These are phyloP conservation scores for Acrocephalus scirpaceus DNA, from an alignment of 2,797 vertebrate genomes.

Conservation along the genomic window DNA sequence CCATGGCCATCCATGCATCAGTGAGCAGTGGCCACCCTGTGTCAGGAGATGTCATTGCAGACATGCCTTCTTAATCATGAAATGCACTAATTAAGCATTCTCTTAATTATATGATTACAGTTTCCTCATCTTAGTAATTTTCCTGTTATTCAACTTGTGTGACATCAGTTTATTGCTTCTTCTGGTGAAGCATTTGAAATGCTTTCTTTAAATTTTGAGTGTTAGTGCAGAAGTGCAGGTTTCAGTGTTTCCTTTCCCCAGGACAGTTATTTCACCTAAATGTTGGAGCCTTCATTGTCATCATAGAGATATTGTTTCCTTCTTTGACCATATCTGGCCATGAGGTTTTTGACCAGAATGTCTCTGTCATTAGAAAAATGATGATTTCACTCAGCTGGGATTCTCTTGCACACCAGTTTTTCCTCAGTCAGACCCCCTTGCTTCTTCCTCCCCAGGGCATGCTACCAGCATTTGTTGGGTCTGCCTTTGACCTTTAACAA, in stretches of 20 bases:
- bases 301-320: neutral
- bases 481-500: neutral
- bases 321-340: neutral
- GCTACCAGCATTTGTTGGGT: neutral
- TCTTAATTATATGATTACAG: conserved; percentile 69
- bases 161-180: conserved; percentile 43
- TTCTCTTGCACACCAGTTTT: neutral
- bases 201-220: neutral
- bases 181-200: conserved; percentile 1
- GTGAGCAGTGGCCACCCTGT: neutral
- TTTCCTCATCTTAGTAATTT: conserved; percentile 58
- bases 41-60: conserved; percentile 21
- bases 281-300: rapidly evolving
- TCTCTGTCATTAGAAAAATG: neutral
- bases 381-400: neutral
- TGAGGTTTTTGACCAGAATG: neutral
- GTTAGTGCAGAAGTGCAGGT: neutral
- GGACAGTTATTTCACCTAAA: neutral
- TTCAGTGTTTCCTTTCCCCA: neutral
- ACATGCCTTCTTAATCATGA: conserved; percentile 43
- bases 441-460: neutral
- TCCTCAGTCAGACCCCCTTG: neutral
- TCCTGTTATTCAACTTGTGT: conserved; percentile 37
- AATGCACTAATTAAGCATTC: conserved; percentile 60
- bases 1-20: neutral